Evolutionary conservation across 2,888 invertebrate species (phyloP), one percentile per base, ranked within the genome.

Genomic region (Eristalis tenax): DNA sequence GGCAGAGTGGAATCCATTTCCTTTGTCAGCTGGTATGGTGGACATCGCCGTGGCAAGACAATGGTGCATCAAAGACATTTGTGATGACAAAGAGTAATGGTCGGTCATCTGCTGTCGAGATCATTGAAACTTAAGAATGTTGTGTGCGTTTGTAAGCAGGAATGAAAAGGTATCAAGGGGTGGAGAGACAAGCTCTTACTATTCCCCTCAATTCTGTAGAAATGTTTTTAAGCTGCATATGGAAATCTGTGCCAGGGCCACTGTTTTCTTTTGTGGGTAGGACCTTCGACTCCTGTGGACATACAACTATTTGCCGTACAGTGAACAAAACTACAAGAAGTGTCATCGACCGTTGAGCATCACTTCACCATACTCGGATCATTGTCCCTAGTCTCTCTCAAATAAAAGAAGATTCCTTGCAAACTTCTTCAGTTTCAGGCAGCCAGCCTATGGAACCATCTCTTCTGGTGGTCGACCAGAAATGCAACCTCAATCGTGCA

Each of bases 401-500:
- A 50, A 18, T 22, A 18, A 50, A 50, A 50, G n/a, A 50, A 4
- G 2, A 6, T 50, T 50, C n/a, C 50, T 18, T n/a, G 50, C 18
- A 50, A 18, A 50, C 50, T 18, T 18, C 50, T 18, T 50, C 8
- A 13, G 38, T 38, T 38, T 1, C 35, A 38, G 8, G 2, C 50
- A 5, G 18, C 50, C 3, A n/a, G 18, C 8, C 26, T 3, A 26
- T 26, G 26, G n/a, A 50, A 10, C 50, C 50, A 50, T 50, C 50
- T n/a, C 50, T 50, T 4, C n/a, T 50, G 43, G 18, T 18, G 10
- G 4, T 35, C 50, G 50, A 18, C 50, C 18, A 50, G 50, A 56
- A 74, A 79, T 65, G 13, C 65, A 65, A 65, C 2, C 57, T 78
- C 63, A 69, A 43, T 74, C 23, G 18, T 40, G 66, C 35, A 74